A percentile compares a stretch with the other conserved stretches of the same genome.
These are phyloP conservation scores for Aricia agestis DNA, from an alignment of 1,140 invertebrate genomes.

Conservation along the genomic window DNA sequence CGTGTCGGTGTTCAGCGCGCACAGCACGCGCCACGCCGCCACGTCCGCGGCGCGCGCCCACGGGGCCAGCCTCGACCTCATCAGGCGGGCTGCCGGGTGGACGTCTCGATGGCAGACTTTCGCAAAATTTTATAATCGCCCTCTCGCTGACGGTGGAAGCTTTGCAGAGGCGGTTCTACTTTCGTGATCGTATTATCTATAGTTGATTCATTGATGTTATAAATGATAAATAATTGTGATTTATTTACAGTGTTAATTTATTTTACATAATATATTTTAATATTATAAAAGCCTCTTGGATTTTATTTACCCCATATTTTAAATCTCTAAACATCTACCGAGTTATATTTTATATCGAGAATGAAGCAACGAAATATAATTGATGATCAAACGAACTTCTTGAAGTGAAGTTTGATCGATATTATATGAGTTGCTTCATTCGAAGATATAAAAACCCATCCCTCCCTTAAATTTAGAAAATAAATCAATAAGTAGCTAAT, in stretches of 20 bases:
- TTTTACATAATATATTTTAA: conserved; percentile 1
- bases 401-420: conserved; percentile 6
- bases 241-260: conserved; percentile 11
- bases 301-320: not conserved
- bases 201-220: not conserved
- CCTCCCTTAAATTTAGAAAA: not conserved
- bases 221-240: too few species aligned
- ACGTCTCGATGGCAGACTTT: conserved; percentile 28
- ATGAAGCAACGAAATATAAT: conserved; percentile 22
- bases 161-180: conserved; percentile 13
- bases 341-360: conserved; percentile 17
- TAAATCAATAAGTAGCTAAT: too few species aligned
- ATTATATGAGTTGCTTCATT: conserved; percentile 2
- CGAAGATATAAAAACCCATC: not conserved
- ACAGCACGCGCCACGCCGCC: not conserved
- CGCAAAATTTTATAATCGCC: conserved; percentile 34
- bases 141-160: not conserved
- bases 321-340: conserved; percentile 23
- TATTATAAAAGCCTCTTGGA: not conserved
- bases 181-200: not conserved
- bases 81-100: conserved; percentile 39
- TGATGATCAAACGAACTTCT: conserved; percentile 25
- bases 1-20: conserved; percentile 2
- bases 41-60: conserved; percentile 29
- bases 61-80: conserved; percentile 35